A percentile compares a stretch with the other conserved stretches of the same genome.
Evolutionary conservation across 2,113 vertebrate species (phyloP).

Genomic region (Dicerorhinus sumatrensis): DNA sequence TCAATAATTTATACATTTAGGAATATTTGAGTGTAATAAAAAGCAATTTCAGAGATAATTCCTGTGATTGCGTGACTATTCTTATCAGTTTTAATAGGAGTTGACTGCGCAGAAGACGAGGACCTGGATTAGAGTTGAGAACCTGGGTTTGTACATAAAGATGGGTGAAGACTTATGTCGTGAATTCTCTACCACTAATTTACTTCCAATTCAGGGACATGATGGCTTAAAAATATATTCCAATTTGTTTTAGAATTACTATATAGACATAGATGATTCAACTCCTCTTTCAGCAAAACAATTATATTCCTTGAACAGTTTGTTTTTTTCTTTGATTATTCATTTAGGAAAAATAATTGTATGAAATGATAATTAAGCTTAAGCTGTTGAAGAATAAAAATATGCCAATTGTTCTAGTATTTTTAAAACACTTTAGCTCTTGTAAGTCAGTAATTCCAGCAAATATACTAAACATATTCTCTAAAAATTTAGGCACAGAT

Average conservation of each 20-base stretch:
- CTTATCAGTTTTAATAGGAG: background rate
- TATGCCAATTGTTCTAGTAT: background rate
- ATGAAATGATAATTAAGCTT: background rate
- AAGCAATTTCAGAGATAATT: background rate
- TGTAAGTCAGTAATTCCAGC: background rate
- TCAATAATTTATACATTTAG: background rate
- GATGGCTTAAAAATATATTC: background rate
- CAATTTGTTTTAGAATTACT: background rate
- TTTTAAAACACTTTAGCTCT: background rate
- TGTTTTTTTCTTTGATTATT: background rate
- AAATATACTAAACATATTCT: background rate
- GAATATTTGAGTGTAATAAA: background rate
- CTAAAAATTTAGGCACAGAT: background rate
- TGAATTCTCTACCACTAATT: background rate
- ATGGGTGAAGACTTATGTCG: background rate
- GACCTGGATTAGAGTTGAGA: background rate
- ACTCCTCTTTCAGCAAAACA: background rate
- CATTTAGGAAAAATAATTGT: background rate
- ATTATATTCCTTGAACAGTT: background rate
- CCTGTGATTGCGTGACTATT: background rate
- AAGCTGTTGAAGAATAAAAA: background rate
- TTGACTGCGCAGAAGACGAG: background rate
- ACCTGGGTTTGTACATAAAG: background rate
- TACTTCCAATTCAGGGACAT: background rate
- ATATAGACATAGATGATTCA: background rate